Evolutionary conservation across 2,888 invertebrate genomes (phyloP).

Genomic region (Mylabris sibirica): DNA sequence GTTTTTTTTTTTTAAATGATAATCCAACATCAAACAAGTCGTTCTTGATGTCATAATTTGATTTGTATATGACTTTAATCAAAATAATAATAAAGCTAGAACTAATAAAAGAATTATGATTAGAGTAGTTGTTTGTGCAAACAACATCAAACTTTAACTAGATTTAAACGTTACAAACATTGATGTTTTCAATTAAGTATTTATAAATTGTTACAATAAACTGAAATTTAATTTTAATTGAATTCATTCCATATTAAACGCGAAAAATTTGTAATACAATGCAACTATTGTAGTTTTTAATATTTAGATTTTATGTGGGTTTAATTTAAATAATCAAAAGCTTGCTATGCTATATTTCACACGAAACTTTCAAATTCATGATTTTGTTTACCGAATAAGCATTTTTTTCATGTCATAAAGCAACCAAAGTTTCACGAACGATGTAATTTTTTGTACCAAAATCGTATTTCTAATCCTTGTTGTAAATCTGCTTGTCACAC

Average conservation of each 20-base stretch:
- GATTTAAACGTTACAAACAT: background rate
- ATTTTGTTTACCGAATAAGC: too few species aligned
- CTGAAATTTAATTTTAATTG: conserved; percentile 2
- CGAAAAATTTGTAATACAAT: too few species aligned
- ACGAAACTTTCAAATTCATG: too few species aligned
- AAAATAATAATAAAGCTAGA: background rate
- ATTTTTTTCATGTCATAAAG: too few species aligned
- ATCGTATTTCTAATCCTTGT: too few species aligned
- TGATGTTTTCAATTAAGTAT: background rate
- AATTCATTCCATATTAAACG: background rate
- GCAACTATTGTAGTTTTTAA: too few species aligned
- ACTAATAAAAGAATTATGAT: background rate
- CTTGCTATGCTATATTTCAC: too few species aligned
- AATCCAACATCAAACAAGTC: background rate
- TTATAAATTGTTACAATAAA: background rate
- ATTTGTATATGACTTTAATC: background rate
- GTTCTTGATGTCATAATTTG: background rate
- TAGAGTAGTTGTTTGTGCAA: background rate
- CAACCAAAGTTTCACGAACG: too few species aligned
- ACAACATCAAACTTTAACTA: background rate
- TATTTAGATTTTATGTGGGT: too few species aligned
- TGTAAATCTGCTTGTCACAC: too few species aligned
- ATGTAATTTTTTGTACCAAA: too few species aligned
- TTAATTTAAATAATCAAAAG: too few species aligned
- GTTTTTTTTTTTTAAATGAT: background rate